Evolutionary conservation across 2,113 vertebrate genomes (phyloP).

Genomic region (Polyodon spathula): DNA sequence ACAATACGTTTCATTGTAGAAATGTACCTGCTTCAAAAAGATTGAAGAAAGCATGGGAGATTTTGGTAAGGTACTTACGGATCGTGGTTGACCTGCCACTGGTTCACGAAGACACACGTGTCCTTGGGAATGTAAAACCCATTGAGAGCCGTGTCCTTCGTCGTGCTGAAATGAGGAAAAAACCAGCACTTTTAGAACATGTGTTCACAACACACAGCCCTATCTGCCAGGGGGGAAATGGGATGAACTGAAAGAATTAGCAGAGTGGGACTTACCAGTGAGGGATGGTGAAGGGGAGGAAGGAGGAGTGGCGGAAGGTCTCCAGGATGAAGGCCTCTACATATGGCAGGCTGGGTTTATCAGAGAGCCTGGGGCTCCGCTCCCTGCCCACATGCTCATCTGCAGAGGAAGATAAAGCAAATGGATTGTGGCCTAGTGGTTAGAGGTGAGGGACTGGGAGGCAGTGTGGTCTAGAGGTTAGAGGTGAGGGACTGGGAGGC

Average conservation of each 20-base stretch:
- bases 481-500: too few species aligned
- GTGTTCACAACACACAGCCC: neutral
- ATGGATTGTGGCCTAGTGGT: too few species aligned
- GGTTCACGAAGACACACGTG: conserved; percentile 85
- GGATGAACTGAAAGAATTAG: rapidly evolving
- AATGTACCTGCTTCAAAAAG: too few species aligned
- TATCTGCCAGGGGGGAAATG: neutral
- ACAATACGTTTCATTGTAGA: too few species aligned
- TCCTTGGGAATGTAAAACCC: conserved; percentile 84
- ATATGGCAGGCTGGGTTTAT: conserved; percentile 57
- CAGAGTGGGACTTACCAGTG: conserved; percentile 63
- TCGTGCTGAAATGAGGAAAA: conserved; percentile 58
- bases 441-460: too few species aligned
- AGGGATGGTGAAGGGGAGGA: conserved; percentile 83
- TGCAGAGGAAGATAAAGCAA: conserved; percentile 34
- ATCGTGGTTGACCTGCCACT: conserved; percentile 91
- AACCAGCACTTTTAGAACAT: too few species aligned
- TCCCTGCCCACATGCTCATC: conserved; percentile 61
- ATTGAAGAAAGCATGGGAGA: too few species aligned
- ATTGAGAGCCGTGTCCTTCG: conserved; percentile 64
- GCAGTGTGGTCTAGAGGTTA: too few species aligned
- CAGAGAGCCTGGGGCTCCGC: conserved; percentile 56
- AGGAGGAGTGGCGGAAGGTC: conserved; percentile 77
- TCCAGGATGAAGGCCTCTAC: conserved; percentile 84
- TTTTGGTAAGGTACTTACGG: too few species aligned